phyloP scores from a whole-genome alignment of 2,888 invertebrate genomes.

The Dorcus hopei region DNA sequence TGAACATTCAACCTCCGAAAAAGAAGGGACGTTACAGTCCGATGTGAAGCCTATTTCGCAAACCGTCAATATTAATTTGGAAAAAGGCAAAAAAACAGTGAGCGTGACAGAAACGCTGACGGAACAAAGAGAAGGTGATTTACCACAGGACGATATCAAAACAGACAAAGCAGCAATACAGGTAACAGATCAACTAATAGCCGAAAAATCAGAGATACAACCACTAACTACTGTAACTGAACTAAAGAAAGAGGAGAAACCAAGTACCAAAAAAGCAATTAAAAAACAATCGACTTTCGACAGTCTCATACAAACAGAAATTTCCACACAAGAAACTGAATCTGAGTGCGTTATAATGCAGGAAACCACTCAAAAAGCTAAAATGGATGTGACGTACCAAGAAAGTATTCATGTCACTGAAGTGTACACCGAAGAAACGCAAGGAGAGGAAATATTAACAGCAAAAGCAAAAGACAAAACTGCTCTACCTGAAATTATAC shows the following conservation, averaged over 20 bases:
- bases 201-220: conserved; percentile 24
- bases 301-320: conserved; percentile 35
- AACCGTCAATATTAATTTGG: conserved; percentile 28
- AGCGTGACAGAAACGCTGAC: conserved; percentile 37
- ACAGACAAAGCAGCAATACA: conserved; percentile 32
- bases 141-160: conserved; percentile 33
- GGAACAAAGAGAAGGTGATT: conserved; percentile 40
- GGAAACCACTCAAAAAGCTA: conserved; percentile 20
- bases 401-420: conserved; percentile 46
- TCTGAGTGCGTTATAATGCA: conserved; percentile 26
- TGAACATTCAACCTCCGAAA: conserved; percentile 43
- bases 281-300: conserved; percentile 36
- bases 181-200: conserved; percentile 24
- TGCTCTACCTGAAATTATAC: conserved; percentile 48
- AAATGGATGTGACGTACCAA: conserved; percentile 28
- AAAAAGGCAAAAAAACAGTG: conserved; percentile 26
- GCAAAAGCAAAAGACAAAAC: conserved; percentile 49
- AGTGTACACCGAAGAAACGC: conserved; percentile 41
- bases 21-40: conserved; percentile 38
- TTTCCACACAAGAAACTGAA: conserved; percentile 38
- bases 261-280: conserved; percentile 24
- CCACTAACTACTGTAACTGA: conserved; percentile 19
- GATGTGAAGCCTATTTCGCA: conserved; percentile 34
- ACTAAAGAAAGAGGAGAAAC: conserved; percentile 8
- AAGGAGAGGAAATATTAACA: conserved; percentile 46